Evolutionary conservation across 2,113 vertebrate genomes (phyloP).

Genomic region (Talpa occidentalis): DNA sequence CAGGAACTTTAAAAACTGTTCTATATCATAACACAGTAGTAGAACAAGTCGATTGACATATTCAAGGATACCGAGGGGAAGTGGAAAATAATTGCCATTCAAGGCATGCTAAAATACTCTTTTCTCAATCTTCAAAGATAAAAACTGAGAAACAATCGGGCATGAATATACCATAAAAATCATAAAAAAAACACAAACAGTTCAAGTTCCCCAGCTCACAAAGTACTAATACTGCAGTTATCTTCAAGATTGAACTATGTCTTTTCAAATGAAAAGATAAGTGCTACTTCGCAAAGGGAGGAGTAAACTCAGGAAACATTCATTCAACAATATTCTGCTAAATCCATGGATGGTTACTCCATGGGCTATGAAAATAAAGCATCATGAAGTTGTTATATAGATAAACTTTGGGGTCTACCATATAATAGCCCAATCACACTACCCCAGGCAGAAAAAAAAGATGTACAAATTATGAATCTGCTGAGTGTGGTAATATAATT

Average conservation of each 20-base stretch:
- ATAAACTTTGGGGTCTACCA: neutral
- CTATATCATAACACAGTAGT: neutral
- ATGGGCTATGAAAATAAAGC: conserved; percentile 27
- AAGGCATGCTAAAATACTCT: neutral
- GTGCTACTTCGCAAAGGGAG: neutral
- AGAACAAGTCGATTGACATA: conserved; percentile 16
- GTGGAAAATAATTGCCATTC: conserved; percentile 1
- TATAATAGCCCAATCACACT: neutral
- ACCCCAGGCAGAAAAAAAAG: conserved; percentile 24
- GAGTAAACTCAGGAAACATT: neutral
- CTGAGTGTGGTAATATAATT: neutral
- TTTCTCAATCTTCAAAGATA: conserved; percentile 23
- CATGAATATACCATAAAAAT: neutral
- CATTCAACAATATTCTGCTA: neutral
- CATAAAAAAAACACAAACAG: neutral
- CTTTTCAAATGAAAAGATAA: conserved; percentile 18
- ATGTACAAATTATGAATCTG: neutral
- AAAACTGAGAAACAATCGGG: neutral
- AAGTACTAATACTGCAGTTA: conserved; percentile 15
- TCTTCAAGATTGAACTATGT: neutral
- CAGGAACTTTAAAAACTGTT: neutral
- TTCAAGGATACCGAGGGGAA: neutral
- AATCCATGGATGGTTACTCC: neutral
- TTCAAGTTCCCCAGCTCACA: neutral
- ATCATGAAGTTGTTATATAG: neutral